Base-by-base conservation (phyloP, 2,888 invertebrate genomes). In the Anthrax anthrax region DNA sequence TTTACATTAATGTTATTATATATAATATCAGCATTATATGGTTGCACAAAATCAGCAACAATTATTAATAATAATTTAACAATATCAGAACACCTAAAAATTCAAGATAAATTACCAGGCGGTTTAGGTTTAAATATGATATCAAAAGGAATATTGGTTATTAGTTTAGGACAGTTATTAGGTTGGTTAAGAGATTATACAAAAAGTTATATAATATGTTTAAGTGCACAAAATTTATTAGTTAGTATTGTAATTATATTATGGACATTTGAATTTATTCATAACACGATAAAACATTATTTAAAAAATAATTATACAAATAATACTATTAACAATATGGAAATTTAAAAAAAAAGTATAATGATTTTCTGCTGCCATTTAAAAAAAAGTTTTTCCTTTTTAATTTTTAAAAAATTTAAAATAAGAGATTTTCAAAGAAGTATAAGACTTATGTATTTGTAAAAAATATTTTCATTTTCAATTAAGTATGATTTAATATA, bases 121-220 rank as follows among this genome's bases (percentile, higher is more conserved):
- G 83, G 81, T 0, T 72, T 83, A 3, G 83, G 83, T 1, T 67
- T 83, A 2, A 81, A 80, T 52, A 83, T 83, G 83, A 70, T 83
- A 42, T 72, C 76, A 1, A 82, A 82, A 70, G 82, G 81, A 4
- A 58, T 82, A 2, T 71, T 79, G 32, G 78, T 81, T 0, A 76
- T 81, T 8, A 75, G 76, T 2, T 59, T 78, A 2, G 83, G 82
- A 2, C 80, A 80, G 54, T 52, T 72, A 9, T 58, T 75, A n/a
- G 67, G 82, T 18, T 79, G 77, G 74, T 69, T 82, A 43, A 73
- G 81, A 55, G 84, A 84, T 57, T 73, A 70, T 46, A 76, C 77
- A 1, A 69, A 65, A 16, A 82, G 80, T 52, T 83, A 78, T 57
- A 59, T 73, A 2, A 57, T 74, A 1, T 78, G 79, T 49, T 75